These are phyloP conservation scores for Alces alces DNA, from an alignment of 2,113 vertebrate species.

Conservation along the genomic window DNA sequence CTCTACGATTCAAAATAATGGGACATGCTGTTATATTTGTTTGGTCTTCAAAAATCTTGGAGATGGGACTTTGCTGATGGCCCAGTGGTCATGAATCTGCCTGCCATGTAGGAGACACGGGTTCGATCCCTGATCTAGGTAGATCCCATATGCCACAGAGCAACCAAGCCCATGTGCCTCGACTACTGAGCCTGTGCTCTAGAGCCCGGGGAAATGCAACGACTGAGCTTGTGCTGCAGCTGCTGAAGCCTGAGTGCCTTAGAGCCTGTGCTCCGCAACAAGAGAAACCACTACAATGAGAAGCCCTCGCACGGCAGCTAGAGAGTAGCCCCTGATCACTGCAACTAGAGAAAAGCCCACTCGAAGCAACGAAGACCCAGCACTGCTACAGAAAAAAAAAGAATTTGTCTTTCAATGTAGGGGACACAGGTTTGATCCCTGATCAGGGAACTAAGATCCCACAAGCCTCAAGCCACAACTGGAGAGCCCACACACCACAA, in stretches of 20 bases:
- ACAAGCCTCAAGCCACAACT: background rate
- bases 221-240: fast-evolving
- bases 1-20: background rate
- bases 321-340: background rate
- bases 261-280: background rate
- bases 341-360: background rate
- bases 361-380: background rate
- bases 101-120: background rate
- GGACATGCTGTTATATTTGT: background rate
- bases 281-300: background rate
- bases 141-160: background rate
- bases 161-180: background rate
- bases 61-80: background rate
- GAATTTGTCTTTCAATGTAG: background rate
- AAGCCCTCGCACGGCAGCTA: background rate
- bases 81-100: background rate
- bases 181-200: background rate
- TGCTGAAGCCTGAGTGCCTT: background rate
- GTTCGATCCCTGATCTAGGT: background rate
- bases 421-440: background rate
- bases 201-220: background rate
- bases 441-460: background rate
- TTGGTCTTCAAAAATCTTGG: background rate
- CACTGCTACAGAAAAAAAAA: background rate
- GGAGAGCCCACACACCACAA: background rate